Evolutionary conservation across 2,113 vertebrate genomes (phyloP).

Genomic region (Aegypius monachus): DNA sequence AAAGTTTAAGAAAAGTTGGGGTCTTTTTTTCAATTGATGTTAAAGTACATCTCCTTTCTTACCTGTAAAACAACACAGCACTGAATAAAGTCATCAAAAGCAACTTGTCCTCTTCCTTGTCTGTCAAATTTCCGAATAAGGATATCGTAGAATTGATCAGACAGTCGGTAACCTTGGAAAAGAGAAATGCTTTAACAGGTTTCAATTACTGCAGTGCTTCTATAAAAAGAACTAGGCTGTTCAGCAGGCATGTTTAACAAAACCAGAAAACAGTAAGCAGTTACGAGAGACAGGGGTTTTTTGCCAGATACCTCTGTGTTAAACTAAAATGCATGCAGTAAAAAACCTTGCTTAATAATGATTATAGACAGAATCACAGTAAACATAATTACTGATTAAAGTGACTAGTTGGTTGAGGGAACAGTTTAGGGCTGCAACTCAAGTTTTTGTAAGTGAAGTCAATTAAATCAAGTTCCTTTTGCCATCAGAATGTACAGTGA

Average conservation of each 20-base stretch:
- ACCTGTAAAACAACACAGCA: slow-evolving; percentile 98
- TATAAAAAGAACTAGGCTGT: not conserved
- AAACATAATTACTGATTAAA: not conserved
- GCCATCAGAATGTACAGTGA: not conserved
- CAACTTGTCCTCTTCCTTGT: slow-evolving; percentile 93
- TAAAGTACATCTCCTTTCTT: not conserved
- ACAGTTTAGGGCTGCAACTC: not conserved
- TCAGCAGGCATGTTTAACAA: not conserved
- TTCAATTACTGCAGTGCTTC: not conserved
- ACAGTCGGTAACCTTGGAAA: slow-evolving; percentile 89
- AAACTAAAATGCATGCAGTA: not conserved
- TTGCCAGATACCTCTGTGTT: not conserved
- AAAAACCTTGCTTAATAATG: not conserved
- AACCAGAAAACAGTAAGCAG: not conserved
- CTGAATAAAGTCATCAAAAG: slow-evolving; percentile 99
- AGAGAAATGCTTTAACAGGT: slow-evolving; percentile 2
- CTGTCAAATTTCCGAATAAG: slow-evolving; percentile 97
- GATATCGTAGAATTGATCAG: slow-evolving; percentile 93
- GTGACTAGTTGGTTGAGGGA: not conserved
- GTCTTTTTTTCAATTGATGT: not conserved
- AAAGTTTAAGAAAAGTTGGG: not conserved
- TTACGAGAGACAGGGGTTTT: not conserved
- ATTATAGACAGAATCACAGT: not conserved
- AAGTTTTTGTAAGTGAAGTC: not conserved
- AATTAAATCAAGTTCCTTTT: not conserved